Conservation (phyloP, 2,888 invertebrate genomes). For the Adineta ricciae region DNA sequence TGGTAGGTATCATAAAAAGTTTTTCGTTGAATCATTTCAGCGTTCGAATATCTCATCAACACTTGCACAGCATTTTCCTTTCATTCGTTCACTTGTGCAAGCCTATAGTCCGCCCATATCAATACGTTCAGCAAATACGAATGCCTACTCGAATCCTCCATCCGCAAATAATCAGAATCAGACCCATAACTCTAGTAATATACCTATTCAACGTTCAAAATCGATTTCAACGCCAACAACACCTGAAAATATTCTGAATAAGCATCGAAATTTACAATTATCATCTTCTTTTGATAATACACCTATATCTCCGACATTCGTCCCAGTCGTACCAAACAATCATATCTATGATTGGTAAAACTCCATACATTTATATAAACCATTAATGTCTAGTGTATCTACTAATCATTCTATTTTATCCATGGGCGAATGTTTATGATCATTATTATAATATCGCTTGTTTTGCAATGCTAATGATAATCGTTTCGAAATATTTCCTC, state of each 20-base stretch:
- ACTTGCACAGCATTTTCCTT: neutral
- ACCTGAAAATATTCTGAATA: neutral
- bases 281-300: neutral
- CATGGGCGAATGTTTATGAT: too few relatives aligned
- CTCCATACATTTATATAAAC: neutral
- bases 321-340: neutral
- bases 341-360: neutral
- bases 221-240: neutral
- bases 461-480: neutral
- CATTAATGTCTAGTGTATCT: too few relatives aligned
- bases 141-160: neutral
- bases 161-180: neutral
- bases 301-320: neutral
- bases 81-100: neutral
- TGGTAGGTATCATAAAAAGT: neutral
- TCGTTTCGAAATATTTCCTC: too few relatives aligned
- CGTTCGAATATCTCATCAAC: neutral
- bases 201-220: conserved; percentile 9
- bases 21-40: neutral
- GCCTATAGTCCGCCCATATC: neutral
- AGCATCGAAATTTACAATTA: neutral
- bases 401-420: too few relatives aligned
- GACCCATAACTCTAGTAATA: neutral
- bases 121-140: neutral
- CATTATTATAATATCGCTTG: neutral